A percentile compares a stretch with the other conserved stretches of the same genome.
Evolutionary conservation across 2,797 vertebrate genomes (phyloP).

Genomic region (Cyclura pinguis): DNA sequence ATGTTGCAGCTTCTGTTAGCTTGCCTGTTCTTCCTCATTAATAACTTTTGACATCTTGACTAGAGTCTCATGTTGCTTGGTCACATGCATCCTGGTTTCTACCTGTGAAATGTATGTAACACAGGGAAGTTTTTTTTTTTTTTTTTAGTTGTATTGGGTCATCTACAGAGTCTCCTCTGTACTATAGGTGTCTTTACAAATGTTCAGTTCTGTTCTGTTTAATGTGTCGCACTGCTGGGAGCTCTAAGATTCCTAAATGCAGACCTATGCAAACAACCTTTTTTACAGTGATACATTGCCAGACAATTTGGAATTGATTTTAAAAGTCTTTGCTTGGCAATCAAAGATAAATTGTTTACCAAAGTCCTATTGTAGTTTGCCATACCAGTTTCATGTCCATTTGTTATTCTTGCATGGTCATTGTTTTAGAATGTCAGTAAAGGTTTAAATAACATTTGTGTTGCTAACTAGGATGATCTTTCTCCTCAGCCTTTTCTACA

Average conservation of each 20-base stretch:
- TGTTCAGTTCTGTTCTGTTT: background rate
- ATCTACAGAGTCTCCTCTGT: background rate
- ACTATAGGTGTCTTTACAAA: background rate
- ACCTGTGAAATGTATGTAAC: too few relatives aligned
- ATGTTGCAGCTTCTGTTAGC: too few relatives aligned
- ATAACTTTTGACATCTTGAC: too few relatives aligned
- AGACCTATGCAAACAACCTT: constrained; percentile 28
- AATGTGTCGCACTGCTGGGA: background rate
- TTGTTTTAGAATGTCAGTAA: constrained; percentile 42
- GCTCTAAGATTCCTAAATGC: background rate
- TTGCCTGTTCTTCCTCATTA: too few relatives aligned
- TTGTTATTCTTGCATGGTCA: constrained; percentile 29
- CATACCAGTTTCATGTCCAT: constrained; percentile 33
- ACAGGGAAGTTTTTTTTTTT: background rate
- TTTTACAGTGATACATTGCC: constrained; percentile 10
- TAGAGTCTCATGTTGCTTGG: too few relatives aligned
- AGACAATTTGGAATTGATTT: constrained; percentile 10
- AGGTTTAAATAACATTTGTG: constrained; percentile 9
- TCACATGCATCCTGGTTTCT: too few relatives aligned
- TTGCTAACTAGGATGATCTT: constrained; percentile 11
- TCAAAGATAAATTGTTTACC: constrained; percentile 20
- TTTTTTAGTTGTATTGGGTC: background rate
- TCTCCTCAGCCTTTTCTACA: background rate
- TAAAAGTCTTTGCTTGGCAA: constrained; percentile 21
- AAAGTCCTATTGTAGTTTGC: background rate